These are phyloP conservation scores for Xenopus petersii DNA, from an alignment of 2,797 vertebrate genomes.

Conservation along the genomic window DNA sequence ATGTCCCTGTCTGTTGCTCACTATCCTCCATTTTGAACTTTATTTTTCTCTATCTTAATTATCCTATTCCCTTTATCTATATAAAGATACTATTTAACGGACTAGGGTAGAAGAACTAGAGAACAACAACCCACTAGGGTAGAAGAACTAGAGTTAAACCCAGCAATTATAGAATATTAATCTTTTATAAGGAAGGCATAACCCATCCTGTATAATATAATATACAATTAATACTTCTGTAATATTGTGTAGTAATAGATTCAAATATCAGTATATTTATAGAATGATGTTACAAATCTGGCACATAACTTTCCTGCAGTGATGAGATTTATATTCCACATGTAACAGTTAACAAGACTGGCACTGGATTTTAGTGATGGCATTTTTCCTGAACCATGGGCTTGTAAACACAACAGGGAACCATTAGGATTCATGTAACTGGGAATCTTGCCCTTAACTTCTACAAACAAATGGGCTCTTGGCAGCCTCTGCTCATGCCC, in stretches of 20 bases:
- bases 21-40: too few species aligned
- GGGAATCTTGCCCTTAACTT: constrained; percentile 49
- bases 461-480: constrained; percentile 45
- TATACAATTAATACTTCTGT: not conserved
- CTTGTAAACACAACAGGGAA: constrained; percentile 48
- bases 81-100: too few species aligned
- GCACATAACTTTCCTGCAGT: constrained; percentile 19
- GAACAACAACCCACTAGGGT: too few species aligned
- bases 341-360: constrained; percentile 48
- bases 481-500: constrained; percentile 40
- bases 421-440: constrained; percentile 48
- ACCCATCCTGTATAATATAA: too few species aligned
- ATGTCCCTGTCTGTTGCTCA: too few species aligned
- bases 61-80: too few species aligned
- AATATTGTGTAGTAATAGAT: not conserved
- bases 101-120: too few species aligned
- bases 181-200: too few species aligned
- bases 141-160: too few species aligned
- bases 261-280: not conserved
- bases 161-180: too few species aligned
- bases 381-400: constrained; percentile 49
- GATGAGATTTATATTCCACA: constrained; percentile 40
- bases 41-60: too few species aligned
- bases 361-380: constrained; percentile 45
- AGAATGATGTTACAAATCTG: not conserved